Evolutionary conservation across 2,797 vertebrate genomes (phyloP).

Genomic region (Nannoperca australis): DNA sequence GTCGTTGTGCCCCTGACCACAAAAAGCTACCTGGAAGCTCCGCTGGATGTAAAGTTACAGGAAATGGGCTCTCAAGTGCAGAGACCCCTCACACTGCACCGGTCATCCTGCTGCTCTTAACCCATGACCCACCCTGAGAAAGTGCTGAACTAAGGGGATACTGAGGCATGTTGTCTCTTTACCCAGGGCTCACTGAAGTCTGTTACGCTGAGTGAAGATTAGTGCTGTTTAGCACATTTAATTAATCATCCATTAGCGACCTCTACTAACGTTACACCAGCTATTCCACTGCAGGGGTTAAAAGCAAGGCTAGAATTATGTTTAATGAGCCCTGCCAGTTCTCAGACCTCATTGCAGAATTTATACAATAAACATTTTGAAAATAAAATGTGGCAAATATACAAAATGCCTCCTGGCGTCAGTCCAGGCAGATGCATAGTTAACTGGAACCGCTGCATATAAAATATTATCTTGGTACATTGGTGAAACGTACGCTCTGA

Average conservation of each 20-base stretch:
- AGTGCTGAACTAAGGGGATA: constrained; percentile 76
- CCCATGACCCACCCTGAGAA: constrained; percentile 79
- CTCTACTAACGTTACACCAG: constrained; percentile 33
- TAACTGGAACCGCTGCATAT: not conserved
- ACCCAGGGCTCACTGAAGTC: constrained; percentile 25
- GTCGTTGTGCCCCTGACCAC: constrained; percentile 75
- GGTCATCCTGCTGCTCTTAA: constrained; percentile 80
- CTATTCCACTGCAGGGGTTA: constrained; percentile 41
- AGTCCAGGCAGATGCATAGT: not conserved
- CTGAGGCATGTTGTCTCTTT: constrained; percentile 48
- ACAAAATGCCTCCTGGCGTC: constrained; percentile 20
- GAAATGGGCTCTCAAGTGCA: constrained; percentile 80
- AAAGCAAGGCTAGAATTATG: constrained; percentile 51
- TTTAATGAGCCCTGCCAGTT: constrained; percentile 52
- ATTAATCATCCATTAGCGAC: constrained; percentile 63
- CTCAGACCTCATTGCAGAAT: constrained; percentile 28
- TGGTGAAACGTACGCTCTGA: not conserved
- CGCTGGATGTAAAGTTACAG: constrained; percentile 69
- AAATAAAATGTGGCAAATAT: constrained; percentile 4
- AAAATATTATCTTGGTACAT: not conserved
- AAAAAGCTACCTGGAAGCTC: constrained; percentile 82
- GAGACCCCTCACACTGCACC: constrained; percentile 54
- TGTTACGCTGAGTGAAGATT: constrained; percentile 42
- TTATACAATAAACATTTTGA: constrained; percentile 30
- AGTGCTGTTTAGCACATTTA: constrained; percentile 62